phyloP scores from a whole-genome alignment of 2,888 invertebrate genomes.

The Coenonympha arcania region DNA sequence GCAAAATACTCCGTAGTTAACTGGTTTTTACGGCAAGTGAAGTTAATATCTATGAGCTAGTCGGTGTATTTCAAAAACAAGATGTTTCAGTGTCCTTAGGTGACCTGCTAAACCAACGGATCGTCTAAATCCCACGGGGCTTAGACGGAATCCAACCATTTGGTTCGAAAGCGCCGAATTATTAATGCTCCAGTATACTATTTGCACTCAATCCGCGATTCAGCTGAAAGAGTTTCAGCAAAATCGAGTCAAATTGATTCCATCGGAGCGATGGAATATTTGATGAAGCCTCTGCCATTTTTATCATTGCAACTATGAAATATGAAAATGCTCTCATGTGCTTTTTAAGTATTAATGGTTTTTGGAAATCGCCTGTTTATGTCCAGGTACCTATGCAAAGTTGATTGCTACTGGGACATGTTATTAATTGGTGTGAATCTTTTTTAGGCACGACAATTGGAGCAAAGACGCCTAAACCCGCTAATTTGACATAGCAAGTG shows the following conservation, averaged over 20 bases:
- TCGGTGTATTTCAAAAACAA: too few relatives aligned
- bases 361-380: too few relatives aligned
- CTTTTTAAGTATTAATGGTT: not conserved
- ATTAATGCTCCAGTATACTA: constrained; percentile 39
- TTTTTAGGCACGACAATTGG: too few relatives aligned
- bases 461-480: too few relatives aligned
- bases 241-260: constrained; percentile 30
- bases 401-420: too few relatives aligned
- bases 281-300: constrained; percentile 20
- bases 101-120: not conserved
- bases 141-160: constrained; percentile 38
- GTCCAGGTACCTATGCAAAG: too few relatives aligned
- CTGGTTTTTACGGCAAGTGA: too few relatives aligned
- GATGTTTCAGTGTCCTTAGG: too few relatives aligned
- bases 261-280: constrained; percentile 26
- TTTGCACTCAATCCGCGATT: constrained; percentile 31
- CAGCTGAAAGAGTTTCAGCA: constrained; percentile 30
- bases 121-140: constrained; percentile 34
- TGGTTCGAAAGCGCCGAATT: constrained; percentile 39
- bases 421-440: too few relatives aligned
- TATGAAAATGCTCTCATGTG: not conserved
- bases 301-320: not conserved
- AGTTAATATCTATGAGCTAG: too few relatives aligned
- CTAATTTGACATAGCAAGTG: too few relatives aligned
- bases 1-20: too few relatives aligned